Evolutionary conservation across 1,140 invertebrate genomes (phyloP).

Genomic region (Lasioglossum albipes): DNA sequence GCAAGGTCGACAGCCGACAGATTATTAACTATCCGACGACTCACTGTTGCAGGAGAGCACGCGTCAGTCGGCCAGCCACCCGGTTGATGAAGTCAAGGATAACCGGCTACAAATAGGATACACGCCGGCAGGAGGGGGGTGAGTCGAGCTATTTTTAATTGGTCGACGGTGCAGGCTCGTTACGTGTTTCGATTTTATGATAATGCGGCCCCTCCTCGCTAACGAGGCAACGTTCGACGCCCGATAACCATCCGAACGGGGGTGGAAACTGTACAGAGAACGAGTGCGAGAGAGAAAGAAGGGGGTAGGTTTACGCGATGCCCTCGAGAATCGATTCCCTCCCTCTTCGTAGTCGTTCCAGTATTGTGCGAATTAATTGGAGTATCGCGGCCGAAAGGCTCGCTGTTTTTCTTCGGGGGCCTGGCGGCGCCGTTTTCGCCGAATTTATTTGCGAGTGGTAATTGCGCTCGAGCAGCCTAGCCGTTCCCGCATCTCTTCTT

Average conservation of each 20-base stretch:
- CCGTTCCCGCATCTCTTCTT: not conserved
- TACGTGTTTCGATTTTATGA: conserved; percentile 40
- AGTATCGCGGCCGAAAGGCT: not conserved
- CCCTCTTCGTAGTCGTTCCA: not conserved
- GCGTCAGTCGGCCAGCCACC: not conserved
- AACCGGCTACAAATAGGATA: conserved; percentile 20
- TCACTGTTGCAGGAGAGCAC: conserved; percentile 1
- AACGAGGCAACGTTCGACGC: conserved; percentile 31
- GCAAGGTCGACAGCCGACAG: too few species aligned
- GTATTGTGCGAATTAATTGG: conserved; percentile 20
- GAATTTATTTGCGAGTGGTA: not conserved
- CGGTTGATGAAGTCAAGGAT: conserved; percentile 5
- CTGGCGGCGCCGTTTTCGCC: not conserved
- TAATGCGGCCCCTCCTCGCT: conserved; percentile 10
- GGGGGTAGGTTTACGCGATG: not conserved
- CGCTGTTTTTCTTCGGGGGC: not conserved
- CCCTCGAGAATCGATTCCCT: conserved; percentile 6
- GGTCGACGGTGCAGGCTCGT: conserved; percentile 5
- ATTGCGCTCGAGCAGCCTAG: not conserved
- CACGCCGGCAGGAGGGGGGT: conserved; percentile 5
- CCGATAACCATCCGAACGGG: conserved; percentile 15
- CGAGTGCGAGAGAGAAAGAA: not conserved
- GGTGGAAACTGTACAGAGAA: too few species aligned
- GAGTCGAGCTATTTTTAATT: conserved; percentile 34
- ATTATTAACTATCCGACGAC: not conserved